phyloP scores from a whole-genome alignment of 92 coral and sea anemone genomes.

The Ricordea florida region DNA sequence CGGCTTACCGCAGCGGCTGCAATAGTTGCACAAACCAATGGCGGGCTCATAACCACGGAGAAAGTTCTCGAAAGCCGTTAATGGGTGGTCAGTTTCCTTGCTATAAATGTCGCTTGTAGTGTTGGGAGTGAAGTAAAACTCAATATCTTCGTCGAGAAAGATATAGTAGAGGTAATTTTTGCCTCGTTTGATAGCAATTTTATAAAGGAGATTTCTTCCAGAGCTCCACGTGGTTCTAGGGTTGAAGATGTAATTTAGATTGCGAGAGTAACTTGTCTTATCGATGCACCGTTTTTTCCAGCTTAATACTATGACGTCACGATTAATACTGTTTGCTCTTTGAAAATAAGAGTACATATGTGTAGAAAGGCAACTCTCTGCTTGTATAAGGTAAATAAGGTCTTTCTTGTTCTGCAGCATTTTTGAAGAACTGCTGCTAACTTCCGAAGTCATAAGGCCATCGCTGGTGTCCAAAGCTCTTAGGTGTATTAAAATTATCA shows the following conservation, averaged over 20 bases:
- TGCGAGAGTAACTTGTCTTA: slow-evolving; percentile 11
- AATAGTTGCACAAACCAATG: slow-evolving; percentile 74
- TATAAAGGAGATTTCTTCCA: slow-evolving; percentile 80
- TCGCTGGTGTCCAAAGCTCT: no score
- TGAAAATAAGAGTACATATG: slow-evolving; percentile 47
- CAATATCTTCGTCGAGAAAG: slow-evolving; percentile 87
- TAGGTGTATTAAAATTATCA: neutral
- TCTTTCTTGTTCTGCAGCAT: neutral
- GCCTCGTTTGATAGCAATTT: slow-evolving; percentile 42
- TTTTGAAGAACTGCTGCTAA: no score
- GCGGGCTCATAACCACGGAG: slow-evolving; percentile 83
- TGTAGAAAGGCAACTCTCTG: slow-evolving; percentile 76
- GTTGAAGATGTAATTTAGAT: slow-evolving; percentile 51
- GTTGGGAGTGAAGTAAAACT: slow-evolving; percentile 67
- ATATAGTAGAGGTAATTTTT: slow-evolving; percentile 71
- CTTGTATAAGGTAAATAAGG: slow-evolving; percentile 79
- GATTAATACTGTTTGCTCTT: slow-evolving; percentile 42
- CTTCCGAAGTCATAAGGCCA: no score
- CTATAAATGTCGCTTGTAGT: slow-evolving; percentile 31
- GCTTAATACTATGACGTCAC: slow-evolving; percentile 77
- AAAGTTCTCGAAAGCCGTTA: slow-evolving; percentile 76
- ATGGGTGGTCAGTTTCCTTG: slow-evolving; percentile 28
- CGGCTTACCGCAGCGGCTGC: slow-evolving; percentile 81
- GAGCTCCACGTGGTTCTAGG: slow-evolving; percentile 80
- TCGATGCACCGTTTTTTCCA: slow-evolving; percentile 73